A percentile compares a stretch with the other conserved stretches of the same genome.
Conservation (phyloP, 2,113 vertebrate genomes). For the Odocoileus virginianus region DNA sequence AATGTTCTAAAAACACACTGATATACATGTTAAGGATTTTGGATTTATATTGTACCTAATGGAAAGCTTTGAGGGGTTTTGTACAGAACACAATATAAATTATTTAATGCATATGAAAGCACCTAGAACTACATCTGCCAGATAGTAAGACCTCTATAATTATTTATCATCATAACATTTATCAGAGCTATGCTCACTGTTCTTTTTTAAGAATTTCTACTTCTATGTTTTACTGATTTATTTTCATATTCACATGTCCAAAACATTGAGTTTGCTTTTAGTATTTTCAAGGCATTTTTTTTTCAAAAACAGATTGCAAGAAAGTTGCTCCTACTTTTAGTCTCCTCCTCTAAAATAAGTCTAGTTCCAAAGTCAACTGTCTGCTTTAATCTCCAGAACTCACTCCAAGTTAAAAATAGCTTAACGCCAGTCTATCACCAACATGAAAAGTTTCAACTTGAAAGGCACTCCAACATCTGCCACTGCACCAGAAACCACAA, state of each 20-base stretch:
- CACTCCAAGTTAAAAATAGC: neutral
- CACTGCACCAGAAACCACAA: neutral
- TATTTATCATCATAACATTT: neutral
- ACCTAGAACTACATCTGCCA: neutral
- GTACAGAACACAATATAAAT: neutral
- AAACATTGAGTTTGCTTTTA: neutral
- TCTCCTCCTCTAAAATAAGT: neutral
- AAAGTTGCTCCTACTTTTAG: neutral
- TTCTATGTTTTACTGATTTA: neutral
- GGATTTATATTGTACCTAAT: neutral
- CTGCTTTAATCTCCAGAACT: slow-evolving; percentile 33
- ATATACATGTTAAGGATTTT: neutral
- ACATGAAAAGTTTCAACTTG: neutral
- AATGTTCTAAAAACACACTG: neutral
- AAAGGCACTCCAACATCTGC: neutral
- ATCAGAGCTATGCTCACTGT: neutral
- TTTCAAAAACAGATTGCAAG: neutral
- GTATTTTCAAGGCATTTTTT: neutral
- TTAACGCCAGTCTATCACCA: neutral
- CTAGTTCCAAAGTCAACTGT: slow-evolving; percentile 19
- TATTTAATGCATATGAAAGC: neutral
- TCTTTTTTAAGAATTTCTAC: neutral
- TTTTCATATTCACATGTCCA: neutral
- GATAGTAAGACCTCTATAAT: neutral
- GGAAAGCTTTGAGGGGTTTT: neutral